phyloP scores from a whole-genome alignment of 2,113 vertebrate genomes.

The Anser cygnoides region DNA sequence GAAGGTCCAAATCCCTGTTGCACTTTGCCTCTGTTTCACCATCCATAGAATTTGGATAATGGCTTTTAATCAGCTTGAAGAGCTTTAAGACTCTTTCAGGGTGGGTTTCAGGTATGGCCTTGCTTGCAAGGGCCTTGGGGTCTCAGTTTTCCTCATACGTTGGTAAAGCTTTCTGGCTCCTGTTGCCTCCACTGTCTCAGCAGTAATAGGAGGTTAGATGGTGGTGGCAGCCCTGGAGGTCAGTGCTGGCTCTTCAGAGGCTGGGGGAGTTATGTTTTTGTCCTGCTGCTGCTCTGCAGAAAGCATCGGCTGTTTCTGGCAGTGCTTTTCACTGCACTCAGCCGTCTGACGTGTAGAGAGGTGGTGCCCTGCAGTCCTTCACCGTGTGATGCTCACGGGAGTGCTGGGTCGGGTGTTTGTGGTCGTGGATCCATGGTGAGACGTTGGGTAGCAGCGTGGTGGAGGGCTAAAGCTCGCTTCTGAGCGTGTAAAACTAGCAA shows the following conservation, averaged over 20 bases:
- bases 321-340: accelerated
- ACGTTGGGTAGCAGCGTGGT: not conserved
- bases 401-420: not conserved
- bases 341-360: not conserved
- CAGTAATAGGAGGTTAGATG: not conserved
- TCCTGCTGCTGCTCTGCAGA: not conserved
- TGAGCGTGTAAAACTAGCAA: not conserved
- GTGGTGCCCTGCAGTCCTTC: not conserved
- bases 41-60: not conserved
- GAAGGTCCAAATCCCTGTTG: not conserved
- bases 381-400: accelerated
- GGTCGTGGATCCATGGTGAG: not conserved
- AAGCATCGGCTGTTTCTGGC: not conserved
- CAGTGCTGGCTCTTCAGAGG: not conserved
- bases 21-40: accelerated
- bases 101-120: not conserved
- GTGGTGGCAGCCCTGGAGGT: not conserved
- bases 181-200: not conserved
- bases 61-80: not conserved
- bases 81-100: not conserved
- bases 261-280: not conserved
- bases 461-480: not conserved
- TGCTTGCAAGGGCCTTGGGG: not conserved
- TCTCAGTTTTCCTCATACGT: accelerated
- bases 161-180: not conserved